Evolutionary conservation across 2,888 invertebrate species (phyloP), one percentile per base, ranked within the genome.

Genomic region (Oligia latruncula): DNA sequence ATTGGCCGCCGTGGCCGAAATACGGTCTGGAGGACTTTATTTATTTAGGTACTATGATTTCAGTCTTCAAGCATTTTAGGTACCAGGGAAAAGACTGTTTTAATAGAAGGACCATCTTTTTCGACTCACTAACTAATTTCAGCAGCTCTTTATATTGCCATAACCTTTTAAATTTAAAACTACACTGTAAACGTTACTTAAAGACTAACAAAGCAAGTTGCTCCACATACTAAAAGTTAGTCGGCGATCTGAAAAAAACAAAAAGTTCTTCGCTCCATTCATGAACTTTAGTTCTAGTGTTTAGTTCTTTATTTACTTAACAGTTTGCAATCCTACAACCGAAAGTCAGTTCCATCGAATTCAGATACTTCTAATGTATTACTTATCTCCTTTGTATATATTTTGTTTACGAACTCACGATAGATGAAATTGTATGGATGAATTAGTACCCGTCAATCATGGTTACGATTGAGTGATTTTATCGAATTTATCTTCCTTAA

Each of bases 381-480:
- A n/a, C 3, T 17, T 17, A n/a, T n/a, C 6, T 72, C 55, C 20
- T 64, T 64, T 78, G 52, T 35, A 6, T 46, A 81, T 20, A 17
- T 43, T 62, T 65, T 65, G 40, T 58, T 23, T 60, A 58, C 52
- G 5, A 35, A 67, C 58, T 81, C 66, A 20, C 8, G 40, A 60
- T 74, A 49, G 4, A 82, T 70, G 15, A n/a, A 77, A 20, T 76
- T 15, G 49, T 40, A 55, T 23, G 20, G n/a, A 52, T 79, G 46
- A 66, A 70, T 71, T 60, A 71, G 40, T 40, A 52, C 43, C 70
- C 64, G 68, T 81, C 84, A 81, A 83, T 81, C 66, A 83, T 35
- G 71, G 67, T 78, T 15, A 83, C 15, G 78, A 46, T 67, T 62
- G 60, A 71, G 71, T 81, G 83, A 77, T 64, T 58, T 82, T 81